Percentiles rank a stretch among this genome's conserved stretches.
Conservation (phyloP, 2,797 vertebrate species). For the Tapirus indicus region DNA sequence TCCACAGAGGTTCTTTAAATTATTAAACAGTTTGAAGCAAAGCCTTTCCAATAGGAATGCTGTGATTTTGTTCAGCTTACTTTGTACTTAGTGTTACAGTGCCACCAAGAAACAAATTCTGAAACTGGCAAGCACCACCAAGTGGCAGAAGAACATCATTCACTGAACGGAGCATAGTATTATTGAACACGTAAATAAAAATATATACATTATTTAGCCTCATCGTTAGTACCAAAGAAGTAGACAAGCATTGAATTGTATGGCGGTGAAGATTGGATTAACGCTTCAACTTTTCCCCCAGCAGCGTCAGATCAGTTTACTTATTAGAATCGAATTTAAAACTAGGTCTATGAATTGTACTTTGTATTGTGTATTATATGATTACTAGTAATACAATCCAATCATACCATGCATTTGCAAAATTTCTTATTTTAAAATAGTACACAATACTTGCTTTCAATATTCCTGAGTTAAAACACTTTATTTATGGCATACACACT, state of each 20-base stretch:
- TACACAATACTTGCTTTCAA: neutral
- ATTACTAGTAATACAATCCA: neutral
- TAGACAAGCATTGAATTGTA: slow-evolving; percentile 45
- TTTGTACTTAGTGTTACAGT: slow-evolving; percentile 52
- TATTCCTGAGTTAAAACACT: neutral
- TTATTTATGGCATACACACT: neutral
- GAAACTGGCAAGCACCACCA: slow-evolving; percentile 86
- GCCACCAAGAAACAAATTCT: slow-evolving; percentile 72
- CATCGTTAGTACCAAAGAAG: slow-evolving; percentile 17
- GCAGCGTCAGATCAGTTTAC: slow-evolving; percentile 48
- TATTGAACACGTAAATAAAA: slow-evolving; percentile 73
- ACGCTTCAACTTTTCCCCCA: neutral
- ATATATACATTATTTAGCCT: slow-evolving; percentile 55
- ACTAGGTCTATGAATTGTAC: neutral
- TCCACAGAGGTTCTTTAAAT: slow-evolving; percentile 76
- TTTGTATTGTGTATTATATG: neutral
- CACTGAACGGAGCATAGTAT: slow-evolving; percentile 62
- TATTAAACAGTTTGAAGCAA: slow-evolving; percentile 78
- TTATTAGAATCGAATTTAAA: slow-evolving; percentile 60
- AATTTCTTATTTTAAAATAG: slow-evolving; percentile 28
- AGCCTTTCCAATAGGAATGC: slow-evolving; percentile 67
- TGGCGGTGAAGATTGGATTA: slow-evolving; percentile 19
- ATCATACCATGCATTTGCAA: neutral
- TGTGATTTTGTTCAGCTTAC: slow-evolving; percentile 47
- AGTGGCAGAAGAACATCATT: slow-evolving; percentile 87